phyloP scores from a whole-genome alignment of 1,140 invertebrate genomes.

The Nilaparvata lugens region DNA sequence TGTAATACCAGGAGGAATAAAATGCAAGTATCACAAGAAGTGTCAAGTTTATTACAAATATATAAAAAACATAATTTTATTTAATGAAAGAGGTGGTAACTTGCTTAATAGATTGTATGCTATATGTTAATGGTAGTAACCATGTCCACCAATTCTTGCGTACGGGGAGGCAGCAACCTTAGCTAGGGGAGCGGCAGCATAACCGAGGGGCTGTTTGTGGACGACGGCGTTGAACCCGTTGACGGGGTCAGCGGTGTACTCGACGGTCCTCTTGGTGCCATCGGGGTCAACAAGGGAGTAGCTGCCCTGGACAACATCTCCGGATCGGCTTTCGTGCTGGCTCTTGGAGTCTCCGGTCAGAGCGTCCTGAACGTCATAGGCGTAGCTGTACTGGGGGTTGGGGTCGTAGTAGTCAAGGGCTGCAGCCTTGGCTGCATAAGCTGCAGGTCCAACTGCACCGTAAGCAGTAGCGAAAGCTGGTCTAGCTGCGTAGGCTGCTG shows the following conservation, averaged over 20 bases:
- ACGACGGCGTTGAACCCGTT: slow-evolving; percentile 37
- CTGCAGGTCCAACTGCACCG: neutral
- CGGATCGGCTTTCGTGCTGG: slow-evolving; percentile 41
- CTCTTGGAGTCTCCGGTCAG: slow-evolving; percentile 32
- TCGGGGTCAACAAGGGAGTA: slow-evolving; percentile 42
- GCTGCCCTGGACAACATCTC: slow-evolving; percentile 50
- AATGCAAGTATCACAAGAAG: no score
- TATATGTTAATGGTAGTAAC: no score
- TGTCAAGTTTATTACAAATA: no score
- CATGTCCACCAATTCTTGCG: neutral
- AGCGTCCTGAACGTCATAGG: slow-evolving; percentile 35
- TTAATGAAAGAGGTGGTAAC: no score
- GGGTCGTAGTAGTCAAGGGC: slow-evolving; percentile 40
- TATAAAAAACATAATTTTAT: no score
- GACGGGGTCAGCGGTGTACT: slow-evolving; percentile 34
- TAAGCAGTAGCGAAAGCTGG: slow-evolving; percentile 1
- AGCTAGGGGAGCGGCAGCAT: neutral
- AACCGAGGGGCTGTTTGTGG: no score
- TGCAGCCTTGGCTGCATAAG: neutral
- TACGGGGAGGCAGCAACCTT: slow-evolving; percentile 7
- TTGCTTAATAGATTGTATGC: no score
- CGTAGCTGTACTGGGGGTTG: slow-evolving; percentile 44
- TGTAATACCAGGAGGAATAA: no score
- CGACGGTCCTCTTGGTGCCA: slow-evolving; percentile 23
- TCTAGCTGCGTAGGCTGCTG: slow-evolving; percentile 1